These are phyloP conservation scores for Hydrolagus affinis DNA, from an alignment of 2,113 vertebrate species.

Conservation along the genomic window DNA sequence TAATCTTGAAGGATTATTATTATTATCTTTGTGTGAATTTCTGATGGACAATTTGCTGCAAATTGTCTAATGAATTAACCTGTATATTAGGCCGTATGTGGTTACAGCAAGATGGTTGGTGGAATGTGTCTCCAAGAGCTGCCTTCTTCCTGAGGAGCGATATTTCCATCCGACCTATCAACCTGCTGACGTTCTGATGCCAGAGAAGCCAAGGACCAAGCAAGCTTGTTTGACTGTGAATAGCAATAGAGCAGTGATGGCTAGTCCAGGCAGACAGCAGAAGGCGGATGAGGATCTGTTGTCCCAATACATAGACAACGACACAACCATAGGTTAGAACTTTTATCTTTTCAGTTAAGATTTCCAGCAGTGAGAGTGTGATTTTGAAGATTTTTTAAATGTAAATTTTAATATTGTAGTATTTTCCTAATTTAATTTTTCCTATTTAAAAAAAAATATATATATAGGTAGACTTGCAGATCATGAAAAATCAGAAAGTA, in stretches of 20 bases:
- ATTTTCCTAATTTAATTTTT: neutral
- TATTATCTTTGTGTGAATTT: neutral
- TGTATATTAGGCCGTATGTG: slow-evolving; percentile 66
- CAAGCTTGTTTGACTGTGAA: slow-evolving; percentile 39
- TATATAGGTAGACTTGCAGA: slow-evolving; percentile 45
- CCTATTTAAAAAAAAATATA: neutral
- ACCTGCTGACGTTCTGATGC: slow-evolving; percentile 52
- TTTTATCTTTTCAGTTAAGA: neutral
- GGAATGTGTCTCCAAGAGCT: slow-evolving; percentile 73
- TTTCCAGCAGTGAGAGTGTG: too few relatives aligned
- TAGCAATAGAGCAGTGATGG: slow-evolving; percentile 39
- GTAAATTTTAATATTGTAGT: neutral
- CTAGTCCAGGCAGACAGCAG: slow-evolving; percentile 40
- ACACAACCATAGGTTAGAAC: slow-evolving; percentile 61
- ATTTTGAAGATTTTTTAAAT: slow-evolving; percentile 27
- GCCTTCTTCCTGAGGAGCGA: slow-evolving; percentile 63
- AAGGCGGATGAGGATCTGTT: slow-evolving; percentile 75
- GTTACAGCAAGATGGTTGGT: slow-evolving; percentile 83
- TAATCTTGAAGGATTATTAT: neutral
- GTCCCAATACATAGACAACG: slow-evolving; percentile 73
- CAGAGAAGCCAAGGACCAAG: slow-evolving; percentile 48
- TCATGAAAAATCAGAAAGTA: slow-evolving; percentile 27
- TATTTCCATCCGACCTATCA: slow-evolving; percentile 72
- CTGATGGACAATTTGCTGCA: slow-evolving; percentile 1
- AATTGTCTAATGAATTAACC: slow-evolving; percentile 1